Evolutionary conservation across 2,888 invertebrate genomes (phyloP).

Genomic region (Sinhomidia bicolor): DNA sequence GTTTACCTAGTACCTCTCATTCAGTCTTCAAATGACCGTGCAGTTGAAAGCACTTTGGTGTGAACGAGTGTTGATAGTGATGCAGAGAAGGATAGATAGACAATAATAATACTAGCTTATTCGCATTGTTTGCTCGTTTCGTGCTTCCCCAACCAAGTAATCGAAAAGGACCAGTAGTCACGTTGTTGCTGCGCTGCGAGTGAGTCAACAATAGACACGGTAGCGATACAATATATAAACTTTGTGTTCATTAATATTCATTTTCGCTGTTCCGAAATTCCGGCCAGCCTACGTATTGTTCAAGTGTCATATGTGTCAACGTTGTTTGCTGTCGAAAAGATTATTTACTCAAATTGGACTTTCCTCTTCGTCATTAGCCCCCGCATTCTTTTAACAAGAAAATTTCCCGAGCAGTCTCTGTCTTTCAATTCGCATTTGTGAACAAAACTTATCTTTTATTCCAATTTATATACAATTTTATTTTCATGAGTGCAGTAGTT

Average conservation of each 20-base stretch:
- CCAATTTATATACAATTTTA: not conserved
- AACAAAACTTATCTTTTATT: too few relatives aligned
- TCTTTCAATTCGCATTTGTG: too few relatives aligned
- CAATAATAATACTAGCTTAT: not conserved
- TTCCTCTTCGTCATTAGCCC: constrained; percentile 30
- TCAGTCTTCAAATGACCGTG: constrained; percentile 61
- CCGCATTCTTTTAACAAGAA: not conserved
- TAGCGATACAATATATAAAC: not conserved
- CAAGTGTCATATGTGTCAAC: not conserved
- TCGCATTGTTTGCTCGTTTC: not conserved
- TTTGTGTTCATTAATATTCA: constrained; percentile 30
- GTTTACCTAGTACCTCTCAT: constrained; percentile 42
- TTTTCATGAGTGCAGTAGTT: not conserved
- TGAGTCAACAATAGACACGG: not conserved
- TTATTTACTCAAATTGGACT: not conserved
- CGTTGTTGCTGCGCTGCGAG: not conserved
- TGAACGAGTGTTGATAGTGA: constrained; percentile 8
- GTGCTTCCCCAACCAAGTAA: not conserved
- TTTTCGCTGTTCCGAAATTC: not conserved
- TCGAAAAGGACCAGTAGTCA: constrained; percentile 12
- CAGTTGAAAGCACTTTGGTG: constrained; percentile 24
- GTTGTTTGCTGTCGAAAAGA: not conserved
- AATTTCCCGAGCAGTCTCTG: not conserved
- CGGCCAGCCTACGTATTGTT: constrained; percentile 21
- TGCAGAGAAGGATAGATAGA: not conserved